Conservation (phyloP, 2,113 vertebrate species). For the Mormyrus iriodes region DNA sequence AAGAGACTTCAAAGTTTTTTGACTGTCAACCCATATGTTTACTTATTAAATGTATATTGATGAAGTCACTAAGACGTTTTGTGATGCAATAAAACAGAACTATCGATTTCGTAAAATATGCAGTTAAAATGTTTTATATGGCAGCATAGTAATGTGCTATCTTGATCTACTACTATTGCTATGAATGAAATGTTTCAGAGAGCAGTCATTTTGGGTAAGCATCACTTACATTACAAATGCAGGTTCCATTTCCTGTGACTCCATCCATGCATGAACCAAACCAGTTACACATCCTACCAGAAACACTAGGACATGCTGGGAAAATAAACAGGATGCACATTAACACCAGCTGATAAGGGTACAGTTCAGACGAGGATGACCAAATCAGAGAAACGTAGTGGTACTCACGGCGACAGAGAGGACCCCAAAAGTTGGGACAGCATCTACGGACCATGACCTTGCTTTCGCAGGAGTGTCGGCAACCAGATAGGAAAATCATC, state of each 20-base stretch:
- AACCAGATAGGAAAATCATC: constrained; percentile 60
- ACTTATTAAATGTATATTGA: not conserved
- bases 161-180: no score
- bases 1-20: not conserved
- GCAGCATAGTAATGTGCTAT: not conserved
- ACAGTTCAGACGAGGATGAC: not conserved
- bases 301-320: constrained; percentile 79
- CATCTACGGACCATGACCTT: constrained; percentile 60
- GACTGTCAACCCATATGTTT: not conserved
- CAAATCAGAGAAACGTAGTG: not conserved
- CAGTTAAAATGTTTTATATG: not conserved
- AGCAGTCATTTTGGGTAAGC: not conserved
- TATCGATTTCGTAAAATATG: not conserved
- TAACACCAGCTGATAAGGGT: not conserved
- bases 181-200: no score
- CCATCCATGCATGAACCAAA: constrained; percentile 79
- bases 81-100: not conserved
- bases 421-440: constrained; percentile 80
- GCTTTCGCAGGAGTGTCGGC: constrained; percentile 65
- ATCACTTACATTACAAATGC: constrained; percentile 75
- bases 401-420: constrained; percentile 71
- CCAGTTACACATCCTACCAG: constrained; percentile 66
- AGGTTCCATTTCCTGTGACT: constrained; percentile 74
- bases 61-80: not conserved
- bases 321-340: constrained; percentile 20